These are phyloP conservation scores for Drosophila teissieri DNA, from an alignment of 1,140 invertebrate genomes.

Conservation along the genomic window DNA sequence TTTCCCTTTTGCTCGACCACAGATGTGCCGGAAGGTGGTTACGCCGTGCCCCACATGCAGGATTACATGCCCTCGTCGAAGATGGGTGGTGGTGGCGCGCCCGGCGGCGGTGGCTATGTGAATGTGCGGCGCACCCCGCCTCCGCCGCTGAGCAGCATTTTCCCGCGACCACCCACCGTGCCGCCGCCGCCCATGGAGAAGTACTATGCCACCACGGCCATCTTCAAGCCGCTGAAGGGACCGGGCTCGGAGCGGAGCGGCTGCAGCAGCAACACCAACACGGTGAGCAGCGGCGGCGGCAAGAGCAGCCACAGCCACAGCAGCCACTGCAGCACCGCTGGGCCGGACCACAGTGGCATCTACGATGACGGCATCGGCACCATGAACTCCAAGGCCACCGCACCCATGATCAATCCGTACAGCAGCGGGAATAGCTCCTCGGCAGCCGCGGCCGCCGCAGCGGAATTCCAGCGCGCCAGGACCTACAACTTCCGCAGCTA, in stretches of 20 bases:
- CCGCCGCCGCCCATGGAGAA: slow-evolving; percentile 90
- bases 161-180: slow-evolving; percentile 87
- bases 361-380: slow-evolving; percentile 82
- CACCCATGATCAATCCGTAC: slow-evolving; percentile 83
- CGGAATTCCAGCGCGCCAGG: slow-evolving; percentile 81
- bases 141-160: slow-evolving; percentile 86
- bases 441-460: slow-evolving; percentile 58
- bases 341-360: slow-evolving; percentile 71
- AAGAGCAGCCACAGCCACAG: slow-evolving; percentile 75
- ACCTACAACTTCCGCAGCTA: slow-evolving; percentile 84
- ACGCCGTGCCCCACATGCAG: slow-evolving; percentile 86
- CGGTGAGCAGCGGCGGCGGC: slow-evolving; percentile 64
- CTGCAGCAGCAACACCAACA: slow-evolving; percentile 54
- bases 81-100: slow-evolving; percentile 62
- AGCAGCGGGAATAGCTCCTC: slow-evolving; percentile 53
- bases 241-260: slow-evolving; percentile 53
- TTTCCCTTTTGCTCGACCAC: background rate
- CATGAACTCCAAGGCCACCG: slow-evolving; percentile 81
- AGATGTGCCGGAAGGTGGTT: slow-evolving; percentile 87
- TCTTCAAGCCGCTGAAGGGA: slow-evolving; percentile 83
- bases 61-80: slow-evolving; percentile 82
- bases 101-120: slow-evolving; percentile 77
- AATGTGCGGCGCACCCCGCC: slow-evolving; percentile 82
- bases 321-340: slow-evolving; percentile 57
- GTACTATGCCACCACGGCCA: slow-evolving; percentile 89